Evolutionary conservation across 2,113 vertebrate species (phyloP).

Genomic region (Psittacula cyanocephala): DNA sequence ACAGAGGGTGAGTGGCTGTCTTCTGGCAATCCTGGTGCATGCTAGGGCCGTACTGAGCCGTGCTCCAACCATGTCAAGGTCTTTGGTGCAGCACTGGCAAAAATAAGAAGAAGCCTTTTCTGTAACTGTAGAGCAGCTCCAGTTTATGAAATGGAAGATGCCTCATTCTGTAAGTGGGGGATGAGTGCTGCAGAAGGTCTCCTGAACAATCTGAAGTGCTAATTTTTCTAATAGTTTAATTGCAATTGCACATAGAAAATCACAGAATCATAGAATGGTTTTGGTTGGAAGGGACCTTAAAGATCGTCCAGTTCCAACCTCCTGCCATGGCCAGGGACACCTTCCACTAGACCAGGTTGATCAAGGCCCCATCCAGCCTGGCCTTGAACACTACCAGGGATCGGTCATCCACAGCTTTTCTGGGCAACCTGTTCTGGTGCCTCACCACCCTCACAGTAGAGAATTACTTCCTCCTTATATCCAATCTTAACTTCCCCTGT

Average conservation of each 20-base stretch:
- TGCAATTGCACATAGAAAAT: not conserved
- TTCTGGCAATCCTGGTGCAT: rapidly evolving
- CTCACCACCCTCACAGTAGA: not conserved
- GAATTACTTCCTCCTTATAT: not conserved
- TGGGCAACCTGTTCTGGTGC: not conserved
- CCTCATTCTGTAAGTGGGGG: not conserved
- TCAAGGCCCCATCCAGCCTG: not conserved
- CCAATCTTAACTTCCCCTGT: no score
- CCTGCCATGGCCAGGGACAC: not conserved
- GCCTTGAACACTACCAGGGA: not conserved
- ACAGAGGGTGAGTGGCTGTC: not conserved
- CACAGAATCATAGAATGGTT: not conserved
- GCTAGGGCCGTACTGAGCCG: not conserved
- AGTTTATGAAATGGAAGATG: not conserved
- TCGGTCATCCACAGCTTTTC: not conserved
- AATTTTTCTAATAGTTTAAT: not conserved
- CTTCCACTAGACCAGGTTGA: not conserved
- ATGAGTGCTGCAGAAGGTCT: not conserved
- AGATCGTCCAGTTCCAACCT: not conserved
- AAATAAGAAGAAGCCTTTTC: not conserved
- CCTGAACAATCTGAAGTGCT: not conserved
- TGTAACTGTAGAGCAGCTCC: not conserved
- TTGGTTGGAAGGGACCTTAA: not conserved
- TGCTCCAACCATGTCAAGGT: not conserved
- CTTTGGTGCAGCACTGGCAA: not conserved